Evolutionary conservation across 92 coral and sea anemone genomes (phyloP).

Genomic region (Umimayanthus kanabou): DNA sequence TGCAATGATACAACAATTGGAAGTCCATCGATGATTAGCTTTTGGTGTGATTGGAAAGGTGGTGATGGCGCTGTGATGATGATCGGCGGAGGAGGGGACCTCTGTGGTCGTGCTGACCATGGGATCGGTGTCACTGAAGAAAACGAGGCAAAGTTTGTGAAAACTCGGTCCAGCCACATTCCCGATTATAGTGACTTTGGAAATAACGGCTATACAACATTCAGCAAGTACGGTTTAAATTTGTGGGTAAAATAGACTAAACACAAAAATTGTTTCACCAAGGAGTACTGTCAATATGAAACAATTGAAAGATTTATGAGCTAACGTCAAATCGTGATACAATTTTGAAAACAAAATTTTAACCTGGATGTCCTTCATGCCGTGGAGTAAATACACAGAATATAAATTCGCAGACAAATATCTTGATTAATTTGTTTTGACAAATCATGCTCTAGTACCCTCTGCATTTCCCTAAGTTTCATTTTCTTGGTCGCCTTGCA

Average conservation of each 20-base stretch:
- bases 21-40: constrained; percentile 7
- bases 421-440: too few species aligned
- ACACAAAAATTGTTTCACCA: background rate
- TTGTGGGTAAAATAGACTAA: constrained; percentile 30
- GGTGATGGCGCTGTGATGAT: constrained; percentile 44
- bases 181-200: constrained; percentile 2
- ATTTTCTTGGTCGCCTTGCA: too few species aligned
- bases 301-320: too few species aligned
- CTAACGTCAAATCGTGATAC: too few species aligned
- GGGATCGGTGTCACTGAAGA: constrained; percentile 43
- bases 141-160: background rate
- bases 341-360: too few species aligned
- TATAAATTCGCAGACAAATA: too few species aligned
- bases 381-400: too few species aligned
- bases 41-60: constrained; percentile 32
- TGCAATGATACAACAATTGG: constrained; percentile 1
- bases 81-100: constrained; percentile 39
- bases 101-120: constrained; percentile 30
- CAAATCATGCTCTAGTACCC: too few species aligned
- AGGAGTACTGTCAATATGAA: too few species aligned
- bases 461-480: too few species aligned
- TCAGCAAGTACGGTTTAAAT: constrained; percentile 13
- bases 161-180: background rate
- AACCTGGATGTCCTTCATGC: too few species aligned
- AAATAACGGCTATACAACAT: background rate